Conservation (phyloP, 2,113 vertebrate species). For the Menura novaehollandiae region DNA sequence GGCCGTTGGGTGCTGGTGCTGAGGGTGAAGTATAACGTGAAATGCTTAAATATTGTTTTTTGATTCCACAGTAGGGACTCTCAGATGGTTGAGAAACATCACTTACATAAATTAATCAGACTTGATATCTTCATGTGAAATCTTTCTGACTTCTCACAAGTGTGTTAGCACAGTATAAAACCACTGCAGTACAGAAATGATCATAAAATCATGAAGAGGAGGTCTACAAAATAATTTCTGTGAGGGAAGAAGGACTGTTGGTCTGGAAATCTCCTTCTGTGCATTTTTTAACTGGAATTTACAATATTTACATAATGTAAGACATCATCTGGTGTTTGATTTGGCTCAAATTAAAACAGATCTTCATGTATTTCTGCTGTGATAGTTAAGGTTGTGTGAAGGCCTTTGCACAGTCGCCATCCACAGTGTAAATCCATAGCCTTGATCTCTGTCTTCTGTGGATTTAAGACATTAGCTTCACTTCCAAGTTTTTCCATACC, state of each 20-base stretch:
- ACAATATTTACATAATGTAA: not conserved
- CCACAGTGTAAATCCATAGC: not conserved
- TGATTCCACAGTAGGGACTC: not conserved
- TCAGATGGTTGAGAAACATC: not conserved
- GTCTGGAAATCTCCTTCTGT: not conserved
- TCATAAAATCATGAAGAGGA: not conserved
- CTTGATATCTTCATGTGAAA: not conserved
- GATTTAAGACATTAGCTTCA: not conserved
- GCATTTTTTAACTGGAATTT: not conserved
- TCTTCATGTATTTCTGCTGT: not conserved
- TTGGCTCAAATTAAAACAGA: not conserved
- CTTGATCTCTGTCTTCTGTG: not conserved
- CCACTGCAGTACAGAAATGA: not conserved
- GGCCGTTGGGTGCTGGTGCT: not conserved
- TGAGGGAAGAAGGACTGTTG: not conserved
- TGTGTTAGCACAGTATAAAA: not conserved
- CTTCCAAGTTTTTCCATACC: not conserved
- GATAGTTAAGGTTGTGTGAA: not conserved
- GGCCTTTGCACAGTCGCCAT: not conserved
- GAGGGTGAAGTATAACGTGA: not conserved
- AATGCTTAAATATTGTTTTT: not conserved
- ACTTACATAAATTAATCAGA: not conserved
- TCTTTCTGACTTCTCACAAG: not conserved
- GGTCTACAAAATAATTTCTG: not conserved
- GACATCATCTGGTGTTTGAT: not conserved